Conservation (phyloP, 2,888 invertebrate species). For the Sympetrum striolatum region DNA sequence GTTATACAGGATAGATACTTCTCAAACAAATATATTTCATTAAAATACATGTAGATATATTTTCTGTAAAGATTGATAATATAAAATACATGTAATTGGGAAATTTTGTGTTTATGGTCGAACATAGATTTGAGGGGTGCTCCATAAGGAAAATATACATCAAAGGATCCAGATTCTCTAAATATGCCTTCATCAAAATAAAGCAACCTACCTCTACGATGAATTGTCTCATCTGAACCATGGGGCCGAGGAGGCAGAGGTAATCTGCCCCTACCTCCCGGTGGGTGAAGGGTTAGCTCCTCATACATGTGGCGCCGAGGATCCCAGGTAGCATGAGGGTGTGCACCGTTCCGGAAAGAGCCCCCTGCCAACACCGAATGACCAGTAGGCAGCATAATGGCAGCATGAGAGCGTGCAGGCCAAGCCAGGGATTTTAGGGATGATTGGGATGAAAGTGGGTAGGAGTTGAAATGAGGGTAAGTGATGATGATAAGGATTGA, state of each 20-base stretch:
- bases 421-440: constrained; percentile 30
- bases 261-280: constrained; percentile 59
- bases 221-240: constrained; percentile 72
- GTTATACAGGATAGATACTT: too few relatives aligned
- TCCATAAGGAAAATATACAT: too few relatives aligned
- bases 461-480: constrained; percentile 2
- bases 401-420: constrained; percentile 40
- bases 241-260: constrained; percentile 64
- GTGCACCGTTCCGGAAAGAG: constrained; percentile 60
- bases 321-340: constrained; percentile 80
- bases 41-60: too few relatives aligned
- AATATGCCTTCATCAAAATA: background rate
- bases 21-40: too few relatives aligned
- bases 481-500: background rate
- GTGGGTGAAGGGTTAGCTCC: constrained; percentile 73
- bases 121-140: too few relatives aligned
- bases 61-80: too few relatives aligned
- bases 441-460: constrained; percentile 8
- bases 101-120: too few relatives aligned
- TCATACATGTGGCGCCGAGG: constrained; percentile 89
- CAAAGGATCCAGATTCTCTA: too few relatives aligned
- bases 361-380: constrained; percentile 50
- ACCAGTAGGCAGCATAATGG: constrained; percentile 49
- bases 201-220: constrained; percentile 57
- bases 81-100: too few relatives aligned